These are phyloP conservation scores for Nycteola revayana DNA, from an alignment of 2,888 invertebrate genomes.

Conservation along the genomic window DNA sequence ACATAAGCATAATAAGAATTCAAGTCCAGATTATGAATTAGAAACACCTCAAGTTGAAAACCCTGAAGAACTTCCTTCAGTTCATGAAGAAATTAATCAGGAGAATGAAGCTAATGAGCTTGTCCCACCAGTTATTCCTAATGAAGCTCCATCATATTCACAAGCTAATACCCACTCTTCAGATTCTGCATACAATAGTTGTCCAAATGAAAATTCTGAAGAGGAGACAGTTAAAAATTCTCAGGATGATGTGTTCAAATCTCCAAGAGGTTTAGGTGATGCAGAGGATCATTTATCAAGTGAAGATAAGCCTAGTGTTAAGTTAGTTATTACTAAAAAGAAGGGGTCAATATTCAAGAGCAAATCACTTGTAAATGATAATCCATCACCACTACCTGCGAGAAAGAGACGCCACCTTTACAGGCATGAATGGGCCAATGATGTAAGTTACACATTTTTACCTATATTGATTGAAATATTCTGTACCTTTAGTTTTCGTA, in stretches of 20 bases:
- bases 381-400: conserved; percentile 79
- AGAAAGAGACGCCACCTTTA: conserved; percentile 91
- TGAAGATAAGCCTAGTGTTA: conserved; percentile 83
- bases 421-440: conserved; percentile 94
- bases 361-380: conserved; percentile 86
- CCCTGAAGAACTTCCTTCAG: conserved; percentile 25
- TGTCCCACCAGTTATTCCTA: conserved; percentile 41
- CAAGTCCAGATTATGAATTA: conserved; percentile 49
- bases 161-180: conserved; percentile 61
- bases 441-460: conserved; percentile 63
- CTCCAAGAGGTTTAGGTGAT: conserved; percentile 58
- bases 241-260: conserved; percentile 74
- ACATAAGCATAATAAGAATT: conserved; percentile 54
- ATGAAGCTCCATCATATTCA: conserved; percentile 53
- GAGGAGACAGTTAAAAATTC: conserved; percentile 61
- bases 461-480: too few relatives aligned
- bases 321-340: conserved; percentile 89
- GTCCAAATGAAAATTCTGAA: conserved; percentile 71
- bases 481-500: neutral
- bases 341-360: conserved; percentile 96
- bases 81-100: conserved; percentile 35
- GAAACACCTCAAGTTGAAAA: conserved; percentile 31
- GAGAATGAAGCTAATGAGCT: conserved; percentile 40
- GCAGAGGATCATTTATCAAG: conserved; percentile 52
- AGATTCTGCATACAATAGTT: conserved; percentile 72